Evolutionary conservation across 35 echinoderm and acorn worm species (phyloP), one percentile per base, ranked within the genome.

Genomic region (Apostichopus californicus): DNA sequence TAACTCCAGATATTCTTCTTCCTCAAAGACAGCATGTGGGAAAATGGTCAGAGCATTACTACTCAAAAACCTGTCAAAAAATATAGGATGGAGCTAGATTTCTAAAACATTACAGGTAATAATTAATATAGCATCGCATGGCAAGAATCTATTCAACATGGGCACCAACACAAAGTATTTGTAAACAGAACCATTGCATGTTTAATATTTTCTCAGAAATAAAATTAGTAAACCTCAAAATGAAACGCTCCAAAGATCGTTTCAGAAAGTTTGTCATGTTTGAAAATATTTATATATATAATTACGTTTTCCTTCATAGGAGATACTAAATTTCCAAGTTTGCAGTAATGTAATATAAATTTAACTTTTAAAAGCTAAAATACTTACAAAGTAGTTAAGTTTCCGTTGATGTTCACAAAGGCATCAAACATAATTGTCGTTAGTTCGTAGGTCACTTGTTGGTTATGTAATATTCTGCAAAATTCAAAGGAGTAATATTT

Each of bases 11-110:
- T 98, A 98, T 0, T 73, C 78, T 73, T 95, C 92, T 89, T 94
- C 92, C 6, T 92, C 93, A 18, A 98, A 88, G 9, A 95, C 89
- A 54, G 94, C 94, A 94, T 98, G 96, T 21, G 96, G 96, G 77
- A 98, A 98, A 65, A 70, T 77, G 18, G 94, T 82, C 9, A 98
- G 86, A 1, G 57, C 73, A 86, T 98, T 98, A 73, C 86, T 79
- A 79, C 96, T 98, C 22, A 98, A 71, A 78, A 92, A 98, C 71
- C 94, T 93, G 59, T n/a, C 34, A 5, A 14, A 79, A 9, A 79
- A 10, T 79, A 46, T 18, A 79, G 20, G 9, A 18, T 28, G 21
- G 21, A 78, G 34, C 34, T 3, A 46, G 34, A 46, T 46, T 46
- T 46, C 34, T 46, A 72, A 72, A 0, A 72, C 68, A 14, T 12